Evolutionary conservation across 2,797 vertebrate genomes (phyloP).

Genomic region (Netta rufina): DNA sequence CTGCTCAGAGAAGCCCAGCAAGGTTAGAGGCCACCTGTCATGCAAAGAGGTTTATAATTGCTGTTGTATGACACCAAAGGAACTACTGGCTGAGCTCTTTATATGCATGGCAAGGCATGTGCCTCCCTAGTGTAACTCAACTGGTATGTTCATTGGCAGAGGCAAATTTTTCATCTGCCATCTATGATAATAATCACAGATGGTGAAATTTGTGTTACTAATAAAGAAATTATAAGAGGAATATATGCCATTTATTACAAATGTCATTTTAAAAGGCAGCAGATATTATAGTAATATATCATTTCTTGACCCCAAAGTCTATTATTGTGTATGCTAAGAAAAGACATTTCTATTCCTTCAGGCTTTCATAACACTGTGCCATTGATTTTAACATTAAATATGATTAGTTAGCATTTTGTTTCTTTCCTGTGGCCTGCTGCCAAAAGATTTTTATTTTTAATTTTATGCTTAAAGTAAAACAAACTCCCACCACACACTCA

Average conservation of each 20-base stretch:
- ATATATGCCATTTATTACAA: slow-evolving; percentile 42
- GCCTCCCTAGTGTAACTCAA: not conserved
- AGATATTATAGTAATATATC: slow-evolving; percentile 47
- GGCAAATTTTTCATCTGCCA: slow-evolving; percentile 27
- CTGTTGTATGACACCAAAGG: not conserved
- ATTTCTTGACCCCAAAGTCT: slow-evolving; percentile 45
- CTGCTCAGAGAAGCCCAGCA: not conserved
- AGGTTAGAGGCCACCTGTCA: not conserved
- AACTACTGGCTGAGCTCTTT: not conserved
- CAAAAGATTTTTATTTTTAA: slow-evolving; percentile 62
- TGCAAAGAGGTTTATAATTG: not conserved
- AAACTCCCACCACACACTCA: not conserved
- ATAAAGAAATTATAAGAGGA: slow-evolving; percentile 53
- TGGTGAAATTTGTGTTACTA: slow-evolving; percentile 59
- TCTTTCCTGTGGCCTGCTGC: slow-evolving; percentile 38
- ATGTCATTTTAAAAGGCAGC: slow-evolving; percentile 49
- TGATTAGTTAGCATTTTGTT: slow-evolving; percentile 72
- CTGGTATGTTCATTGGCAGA: not conserved
- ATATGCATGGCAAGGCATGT: accelerated
- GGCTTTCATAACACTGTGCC: slow-evolving; percentile 42
- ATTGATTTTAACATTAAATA: slow-evolving; percentile 73
- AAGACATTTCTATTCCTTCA: slow-evolving; percentile 59
- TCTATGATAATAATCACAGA: slow-evolving; percentile 34
- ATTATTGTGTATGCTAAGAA: slow-evolving; percentile 21
- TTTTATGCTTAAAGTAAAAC: slow-evolving; percentile 51